Conservation (phyloP, 1,140 invertebrate genomes). For the Lycorma delicatula region DNA sequence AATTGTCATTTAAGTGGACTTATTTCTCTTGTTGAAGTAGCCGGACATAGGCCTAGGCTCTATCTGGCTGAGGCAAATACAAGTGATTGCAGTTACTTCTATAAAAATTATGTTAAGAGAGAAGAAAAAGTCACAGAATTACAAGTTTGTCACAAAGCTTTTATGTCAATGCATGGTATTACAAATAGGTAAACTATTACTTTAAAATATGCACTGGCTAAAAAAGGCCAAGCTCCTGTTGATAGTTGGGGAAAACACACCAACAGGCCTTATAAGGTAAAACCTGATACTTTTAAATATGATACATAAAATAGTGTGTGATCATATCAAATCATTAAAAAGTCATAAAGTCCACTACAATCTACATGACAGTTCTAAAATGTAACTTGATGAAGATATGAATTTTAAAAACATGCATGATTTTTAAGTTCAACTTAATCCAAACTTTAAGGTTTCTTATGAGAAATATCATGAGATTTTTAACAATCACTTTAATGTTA, state of each 20-base stretch:
- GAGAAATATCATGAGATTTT: constrained; percentile 16
- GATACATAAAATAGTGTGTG: no score
- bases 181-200: neutral
- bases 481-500: constrained; percentile 17
- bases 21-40: constrained; percentile 4
- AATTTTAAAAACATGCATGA: constrained; percentile 16
- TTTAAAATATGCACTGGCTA: neutral
- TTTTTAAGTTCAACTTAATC: constrained; percentile 4
- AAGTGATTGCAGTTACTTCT: neutral
- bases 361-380: constrained; percentile 14
- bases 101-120: constrained; percentile 1
- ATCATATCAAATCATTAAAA: constrained; percentile 16
- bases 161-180: neutral
- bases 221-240: neutral
- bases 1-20: constrained; percentile 10
- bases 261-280: constrained; percentile 14
- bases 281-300: constrained; percentile 12
- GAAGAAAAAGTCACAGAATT: constrained; percentile 2
- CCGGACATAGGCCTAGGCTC: constrained; percentile 1
- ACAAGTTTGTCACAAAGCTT: constrained; percentile 6
- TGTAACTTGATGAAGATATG: constrained; percentile 9
- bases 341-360: constrained; percentile 17
- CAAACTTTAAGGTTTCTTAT: constrained; percentile 8
- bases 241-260: constrained; percentile 15
- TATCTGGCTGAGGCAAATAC: neutral